Base-by-base conservation (phyloP, 2,888 invertebrate species). In the Plemyria rubiginata region DNA sequence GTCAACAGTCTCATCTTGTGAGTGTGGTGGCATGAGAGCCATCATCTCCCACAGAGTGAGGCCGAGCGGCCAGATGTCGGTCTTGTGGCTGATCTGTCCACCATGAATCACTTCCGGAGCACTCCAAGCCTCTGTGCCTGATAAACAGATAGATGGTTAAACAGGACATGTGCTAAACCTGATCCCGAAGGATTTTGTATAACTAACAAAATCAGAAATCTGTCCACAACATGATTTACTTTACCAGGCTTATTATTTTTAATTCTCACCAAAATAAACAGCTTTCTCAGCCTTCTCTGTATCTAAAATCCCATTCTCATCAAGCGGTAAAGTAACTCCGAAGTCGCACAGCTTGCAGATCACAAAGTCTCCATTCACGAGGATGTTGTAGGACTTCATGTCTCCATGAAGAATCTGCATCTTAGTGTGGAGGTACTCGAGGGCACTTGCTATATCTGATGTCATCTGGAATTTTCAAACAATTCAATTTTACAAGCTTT, bases 321-420 rank as follows among this genome's bases (percentile, higher is more conserved):
- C 94, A 1, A 97, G 81, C 0, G 96, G 95, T 65, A 97, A 75
- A 28, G 95, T 95, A n/a, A 97, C 96, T 3, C 97, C 97, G 81
- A 97, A 97, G 86, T 97, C 97, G 74, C 97, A 97, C 15, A 97
- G 85, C 82, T 98, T 97, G 70, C 97, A 96, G 1, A 94, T 91
- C 32, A 94, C 93, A 80, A 96, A 97, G 78, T 96, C 94, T 11
- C 95, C 96, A 68, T 97, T 96, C 0, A 97, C 93, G 0, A 98
- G 92, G 46, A 98, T 89, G 80, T 98, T 98, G 78, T 94, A 96
- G 0, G 97, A 97, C 86, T 98, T 97, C 43, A 98, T 90, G 81
- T 98, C 98, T 32, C 97, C 96, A 66, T 98, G 98, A 8, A 98
- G 84, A 46, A 97, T 87, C 55, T 94, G 93, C 55, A 94, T 95